Percentiles rank a stretch among this genome's conserved stretches.
Conservation (phyloP, 2,888 invertebrate species). For the Lasius platythorax region DNA sequence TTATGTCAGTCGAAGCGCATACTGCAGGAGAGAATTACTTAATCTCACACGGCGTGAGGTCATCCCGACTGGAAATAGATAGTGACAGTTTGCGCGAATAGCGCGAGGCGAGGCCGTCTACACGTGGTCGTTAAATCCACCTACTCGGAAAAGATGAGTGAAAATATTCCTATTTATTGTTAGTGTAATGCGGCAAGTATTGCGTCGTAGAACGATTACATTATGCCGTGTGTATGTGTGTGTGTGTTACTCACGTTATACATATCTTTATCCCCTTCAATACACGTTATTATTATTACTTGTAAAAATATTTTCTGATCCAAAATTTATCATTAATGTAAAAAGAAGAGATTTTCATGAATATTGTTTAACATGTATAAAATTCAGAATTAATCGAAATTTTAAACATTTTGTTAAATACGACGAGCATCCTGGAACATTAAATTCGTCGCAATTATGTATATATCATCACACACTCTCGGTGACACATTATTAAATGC, state of each 20-base stretch:
- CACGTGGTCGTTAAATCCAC: constrained; percentile 40
- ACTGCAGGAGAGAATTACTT: constrained; percentile 63
- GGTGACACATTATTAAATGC: not conserved
- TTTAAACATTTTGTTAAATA: not conserved
- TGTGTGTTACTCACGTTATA: not conserved
- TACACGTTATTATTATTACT: not conserved
- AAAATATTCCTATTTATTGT: not conserved
- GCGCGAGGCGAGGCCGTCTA: not conserved
- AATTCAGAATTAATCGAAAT: not conserved
- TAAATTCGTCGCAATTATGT: not conserved
- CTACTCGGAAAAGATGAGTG: constrained; percentile 1
- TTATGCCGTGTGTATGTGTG: not conserved
- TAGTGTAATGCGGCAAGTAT: not conserved
- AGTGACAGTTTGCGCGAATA: constrained; percentile 62
- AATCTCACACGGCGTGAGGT: constrained; percentile 69
- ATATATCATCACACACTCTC: not conserved
- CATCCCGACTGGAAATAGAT: constrained; percentile 71
- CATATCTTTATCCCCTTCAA: not conserved
- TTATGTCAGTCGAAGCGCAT: constrained; percentile 60
- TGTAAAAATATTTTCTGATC: no score
- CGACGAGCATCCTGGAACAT: not conserved
- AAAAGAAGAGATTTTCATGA: not conserved
- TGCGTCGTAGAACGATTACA: not conserved
- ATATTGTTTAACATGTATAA: not conserved
- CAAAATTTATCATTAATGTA: not conserved